phyloP scores from a whole-genome alignment of 2,113 vertebrate genomes.

The Speoplatyrhinus poulsoni region DNA sequence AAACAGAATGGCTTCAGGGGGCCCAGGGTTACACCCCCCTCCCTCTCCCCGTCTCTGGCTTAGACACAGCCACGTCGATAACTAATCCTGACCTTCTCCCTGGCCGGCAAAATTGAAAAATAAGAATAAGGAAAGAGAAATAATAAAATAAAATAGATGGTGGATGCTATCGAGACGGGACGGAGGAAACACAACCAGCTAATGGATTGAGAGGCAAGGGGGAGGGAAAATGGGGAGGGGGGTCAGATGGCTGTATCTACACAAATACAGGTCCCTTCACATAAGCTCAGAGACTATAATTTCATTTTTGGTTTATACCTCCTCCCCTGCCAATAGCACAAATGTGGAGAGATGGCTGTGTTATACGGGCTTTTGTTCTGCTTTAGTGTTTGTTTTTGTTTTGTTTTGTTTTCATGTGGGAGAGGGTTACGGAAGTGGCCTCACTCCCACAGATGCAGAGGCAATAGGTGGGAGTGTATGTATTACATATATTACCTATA shows the following conservation, averaged over 20 bases:
- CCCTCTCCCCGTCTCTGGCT: conserved; percentile 64
- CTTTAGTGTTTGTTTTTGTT: no score
- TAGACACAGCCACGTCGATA: conserved; percentile 78
- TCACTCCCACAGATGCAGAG: conserved; percentile 32
- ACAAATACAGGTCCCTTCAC: conserved; percentile 56
- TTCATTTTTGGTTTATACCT: conserved; percentile 39
- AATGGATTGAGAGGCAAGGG: conserved; percentile 60
- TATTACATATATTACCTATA: no score
- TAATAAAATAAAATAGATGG: conserved; percentile 71
- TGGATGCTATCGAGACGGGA: conserved; percentile 74
- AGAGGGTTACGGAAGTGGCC: not conserved
- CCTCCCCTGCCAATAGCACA: conserved; percentile 10
- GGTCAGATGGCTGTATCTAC: conserved; percentile 39
- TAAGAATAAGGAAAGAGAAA: conserved; percentile 77
- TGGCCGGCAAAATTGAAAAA: conserved; percentile 78
- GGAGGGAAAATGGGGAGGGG: conserved; percentile 3
- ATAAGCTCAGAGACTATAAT: conserved; percentile 47
- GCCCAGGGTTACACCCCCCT: no score
- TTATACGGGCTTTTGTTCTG: conserved; percentile 4
- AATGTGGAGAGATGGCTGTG: conserved; percentile 24
- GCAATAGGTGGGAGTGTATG: conserved; percentile 5
- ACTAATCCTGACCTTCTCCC: conserved; percentile 82
- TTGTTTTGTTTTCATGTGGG: no score
- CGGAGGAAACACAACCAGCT: conserved; percentile 61
- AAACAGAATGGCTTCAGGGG: no score